Evolutionary conservation across 92 coral and sea anemone species (phyloP).

Genomic region (Actinostola sp.): DNA sequence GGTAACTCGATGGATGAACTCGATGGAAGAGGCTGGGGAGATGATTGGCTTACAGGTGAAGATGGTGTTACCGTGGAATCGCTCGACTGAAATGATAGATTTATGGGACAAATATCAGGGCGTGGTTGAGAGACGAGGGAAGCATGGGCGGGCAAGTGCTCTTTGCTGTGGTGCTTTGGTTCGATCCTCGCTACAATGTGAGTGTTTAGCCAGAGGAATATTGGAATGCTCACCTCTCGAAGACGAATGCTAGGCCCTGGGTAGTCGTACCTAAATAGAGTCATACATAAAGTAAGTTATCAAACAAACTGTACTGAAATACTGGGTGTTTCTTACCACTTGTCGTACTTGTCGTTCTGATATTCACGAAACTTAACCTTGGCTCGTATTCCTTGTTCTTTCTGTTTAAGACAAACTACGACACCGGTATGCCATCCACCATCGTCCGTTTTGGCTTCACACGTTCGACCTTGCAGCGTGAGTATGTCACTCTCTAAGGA

Average conservation of each 20-base stretch:
- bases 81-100: not conserved
- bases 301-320: no score
- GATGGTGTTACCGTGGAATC: slow-evolving; percentile 6
- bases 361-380: slow-evolving; percentile 83
- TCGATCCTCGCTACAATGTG: no score
- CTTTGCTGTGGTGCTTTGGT: not conserved
- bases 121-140: no score
- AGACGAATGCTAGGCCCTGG: slow-evolving; percentile 66
- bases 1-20: slow-evolving; percentile 72
- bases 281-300: no score
- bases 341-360: slow-evolving; percentile 91
- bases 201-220: no score
- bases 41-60: slow-evolving; percentile 14
- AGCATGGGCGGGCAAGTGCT: no score
- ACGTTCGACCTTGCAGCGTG: slow-evolving; percentile 26
- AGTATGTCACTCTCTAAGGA: slow-evolving; percentile 3
- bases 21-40: slow-evolving; percentile 34
- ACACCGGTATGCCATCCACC: slow-evolving; percentile 72
- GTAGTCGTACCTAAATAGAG: slow-evolving; percentile 69
- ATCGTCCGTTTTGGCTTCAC: slow-evolving; percentile 35
- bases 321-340: slow-evolving; percentile 64
- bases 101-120: no score
- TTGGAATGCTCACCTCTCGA: slow-evolving; percentile 47
- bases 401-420: slow-evolving; percentile 74
- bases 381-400: slow-evolving; percentile 60